Conservation (phyloP, 2,113 vertebrate genomes). For the Pyxicephalus adspersus region DNA sequence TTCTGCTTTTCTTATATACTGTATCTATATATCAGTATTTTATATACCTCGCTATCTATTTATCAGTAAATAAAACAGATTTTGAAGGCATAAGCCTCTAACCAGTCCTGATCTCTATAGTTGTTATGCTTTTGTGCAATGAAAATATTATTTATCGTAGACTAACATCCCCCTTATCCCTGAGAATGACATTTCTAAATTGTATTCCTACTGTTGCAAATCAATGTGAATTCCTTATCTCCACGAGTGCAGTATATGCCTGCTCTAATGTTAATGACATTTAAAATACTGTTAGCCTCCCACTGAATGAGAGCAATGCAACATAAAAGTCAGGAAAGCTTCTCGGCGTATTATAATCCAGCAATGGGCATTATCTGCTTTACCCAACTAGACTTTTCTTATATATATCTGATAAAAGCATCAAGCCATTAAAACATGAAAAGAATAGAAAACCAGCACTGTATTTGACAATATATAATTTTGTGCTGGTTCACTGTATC, state of each 20-base stretch:
- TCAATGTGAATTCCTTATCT: constrained; percentile 25
- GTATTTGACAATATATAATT: neutral
- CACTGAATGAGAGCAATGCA: neutral
- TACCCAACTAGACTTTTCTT: neutral
- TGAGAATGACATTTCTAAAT: constrained; percentile 17
- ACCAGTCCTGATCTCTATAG: neutral
- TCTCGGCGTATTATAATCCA: neutral
- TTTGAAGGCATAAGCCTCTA: too few relatives aligned
- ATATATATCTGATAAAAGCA: constrained; percentile 7
- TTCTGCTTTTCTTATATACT: too few relatives aligned
- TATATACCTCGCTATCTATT: too few relatives aligned
- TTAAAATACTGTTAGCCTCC: constrained; percentile 10
- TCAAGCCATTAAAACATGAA: neutral
- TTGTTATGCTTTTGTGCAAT: neutral
- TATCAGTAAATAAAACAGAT: too few relatives aligned
- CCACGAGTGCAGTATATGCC: neutral
- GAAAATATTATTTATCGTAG: constrained; percentile 14
- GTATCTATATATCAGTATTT: too few relatives aligned
- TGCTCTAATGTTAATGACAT: constrained; percentile 24
- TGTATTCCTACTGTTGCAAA: neutral
- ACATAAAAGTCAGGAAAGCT: constrained; percentile 7
- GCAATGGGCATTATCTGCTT: constrained; percentile 2
- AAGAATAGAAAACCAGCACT: neutral
- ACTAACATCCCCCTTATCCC: neutral
- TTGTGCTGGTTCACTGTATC: neutral